These are phyloP conservation scores for Heterohyrax brucei DNA, from an alignment of 2,797 vertebrate genomes.

Conservation along the genomic window DNA sequence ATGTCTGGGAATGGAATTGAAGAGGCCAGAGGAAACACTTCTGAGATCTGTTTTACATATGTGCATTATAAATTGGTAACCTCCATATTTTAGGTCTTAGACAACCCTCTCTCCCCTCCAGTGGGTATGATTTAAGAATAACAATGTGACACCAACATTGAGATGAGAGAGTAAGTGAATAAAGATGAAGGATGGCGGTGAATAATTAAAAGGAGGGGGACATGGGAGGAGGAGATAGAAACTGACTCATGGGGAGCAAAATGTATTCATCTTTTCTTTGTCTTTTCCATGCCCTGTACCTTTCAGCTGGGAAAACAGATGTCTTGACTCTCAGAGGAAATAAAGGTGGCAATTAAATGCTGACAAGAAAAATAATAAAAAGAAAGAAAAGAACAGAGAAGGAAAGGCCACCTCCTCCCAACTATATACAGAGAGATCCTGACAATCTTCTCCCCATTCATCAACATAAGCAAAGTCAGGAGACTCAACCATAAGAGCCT, in stretches of 20 bases:
- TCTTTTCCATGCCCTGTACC: constrained; percentile 88
- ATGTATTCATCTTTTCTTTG: constrained; percentile 89
- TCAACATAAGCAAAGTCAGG: constrained; percentile 78
- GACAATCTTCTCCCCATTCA: constrained; percentile 59
- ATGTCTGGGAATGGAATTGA: background rate
- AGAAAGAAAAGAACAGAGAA: constrained; percentile 58
- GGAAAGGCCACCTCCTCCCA: constrained; percentile 74
- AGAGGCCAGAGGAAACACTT: background rate
- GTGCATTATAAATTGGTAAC: constrained; percentile 48
- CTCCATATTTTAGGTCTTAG: constrained; percentile 72
- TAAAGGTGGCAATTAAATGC: constrained; percentile 92
- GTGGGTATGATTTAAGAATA: constrained; percentile 83
- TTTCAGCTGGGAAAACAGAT: constrained; percentile 90
- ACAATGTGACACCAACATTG: constrained; percentile 75
- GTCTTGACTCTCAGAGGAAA: constrained; percentile 91
- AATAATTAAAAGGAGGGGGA: constrained; percentile 80
- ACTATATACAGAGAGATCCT: background rate
- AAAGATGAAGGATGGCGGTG: constrained; percentile 73
- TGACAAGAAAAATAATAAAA: constrained; percentile 87
- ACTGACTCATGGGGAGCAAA: constrained; percentile 81
- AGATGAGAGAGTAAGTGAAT: constrained; percentile 52
- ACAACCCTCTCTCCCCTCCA: constrained; percentile 64
- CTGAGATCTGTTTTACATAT: constrained; percentile 53
- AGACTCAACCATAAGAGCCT: background rate
- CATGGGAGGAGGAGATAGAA: constrained; percentile 76